Evolutionary conservation across 2,888 invertebrate genomes (phyloP), one percentile per base, ranked within the genome.

Genomic region (Bombylius major): DNA sequence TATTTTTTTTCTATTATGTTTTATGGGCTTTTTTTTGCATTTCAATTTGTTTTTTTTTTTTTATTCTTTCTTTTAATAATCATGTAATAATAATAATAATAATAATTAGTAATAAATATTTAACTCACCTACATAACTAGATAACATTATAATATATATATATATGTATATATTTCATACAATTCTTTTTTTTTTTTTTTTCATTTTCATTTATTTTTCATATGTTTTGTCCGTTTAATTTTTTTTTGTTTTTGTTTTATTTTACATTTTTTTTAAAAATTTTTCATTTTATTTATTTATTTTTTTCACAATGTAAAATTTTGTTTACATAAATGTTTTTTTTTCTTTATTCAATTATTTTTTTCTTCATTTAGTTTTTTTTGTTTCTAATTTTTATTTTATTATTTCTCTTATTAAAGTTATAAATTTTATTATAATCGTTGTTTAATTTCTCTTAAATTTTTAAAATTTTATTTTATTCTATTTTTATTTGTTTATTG

Each of bases 41-140:
- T 58, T 60, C 61, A 59, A 61, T 47, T 54, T 44, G 23, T 58
- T 62, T 56, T 59, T 59, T 57, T 55, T 55, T 61, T 53, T 52
- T 56, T 56, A 59, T 60, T 60, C 59, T 61, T 62, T 65, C 62
- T 64, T 61, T 62, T 62, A 63, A 58, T 59, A 23, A 65, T 62
- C 64, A 59, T 61, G 60, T 55, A 55, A 47, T 55, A 49, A 50
- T 50, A 50, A 59, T 58, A 56, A 59, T 60, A 52, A 51, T 62
- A 60, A 59, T 62, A 61, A 60, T 62, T 66, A 63, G 67, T 63
- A 64, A 60, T 65, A 67, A 62, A 67, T 70, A 68, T 70, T 69
- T 70, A 70, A 69, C 67, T 70, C 68, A 69, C 70, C 70, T 70
- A 70, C 69, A 70, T 69, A 70, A 70, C 69, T 70, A 70, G 70